Conservation (phyloP, 1,140 invertebrate species). For the Drosophila erecta region DNA sequence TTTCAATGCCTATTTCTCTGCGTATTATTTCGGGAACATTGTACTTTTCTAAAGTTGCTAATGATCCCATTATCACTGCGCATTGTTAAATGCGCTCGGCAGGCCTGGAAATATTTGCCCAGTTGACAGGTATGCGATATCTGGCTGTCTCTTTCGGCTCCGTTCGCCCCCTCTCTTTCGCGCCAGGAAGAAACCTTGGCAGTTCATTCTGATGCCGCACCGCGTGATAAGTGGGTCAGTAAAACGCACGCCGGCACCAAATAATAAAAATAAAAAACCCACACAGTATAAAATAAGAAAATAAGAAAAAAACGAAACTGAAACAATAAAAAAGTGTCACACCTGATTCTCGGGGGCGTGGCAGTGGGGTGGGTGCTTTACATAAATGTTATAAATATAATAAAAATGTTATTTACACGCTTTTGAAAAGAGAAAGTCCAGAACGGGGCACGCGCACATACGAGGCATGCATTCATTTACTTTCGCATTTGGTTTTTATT, state of each 20-base stretch:
- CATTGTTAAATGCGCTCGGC: constrained; percentile 55
- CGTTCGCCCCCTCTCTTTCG: constrained; percentile 8
- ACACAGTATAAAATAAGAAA: constrained; percentile 11
- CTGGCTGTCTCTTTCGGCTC: constrained; percentile 12
- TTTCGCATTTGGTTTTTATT: constrained; percentile 55
- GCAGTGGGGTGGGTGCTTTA: constrained; percentile 54
- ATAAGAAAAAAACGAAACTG: constrained; percentile 42
- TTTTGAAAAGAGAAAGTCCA: constrained; percentile 81
- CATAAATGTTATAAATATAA: constrained; percentile 80
- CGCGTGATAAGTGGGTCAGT: constrained; percentile 74
- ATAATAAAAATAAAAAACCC: constrained; percentile 2
- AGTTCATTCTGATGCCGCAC: constrained; percentile 73
- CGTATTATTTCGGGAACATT: neutral
- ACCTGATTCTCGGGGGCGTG: constrained; percentile 44
- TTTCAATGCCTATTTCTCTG: neutral
- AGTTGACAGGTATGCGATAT: constrained; percentile 64
- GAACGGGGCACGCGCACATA: constrained; percentile 36
- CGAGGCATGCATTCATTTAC: constrained; percentile 72
- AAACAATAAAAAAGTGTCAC: constrained; percentile 74
- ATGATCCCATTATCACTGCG: constrained; percentile 36
- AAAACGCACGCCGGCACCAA: constrained; percentile 51
- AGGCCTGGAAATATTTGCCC: constrained; percentile 74
- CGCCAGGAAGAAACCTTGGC: constrained; percentile 66
- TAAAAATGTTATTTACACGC: constrained; percentile 81
- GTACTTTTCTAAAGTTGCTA: constrained; percentile 20